Evolutionary conservation across 1,140 invertebrate genomes (phyloP).

Genomic region (Drosophila lini): DNA sequence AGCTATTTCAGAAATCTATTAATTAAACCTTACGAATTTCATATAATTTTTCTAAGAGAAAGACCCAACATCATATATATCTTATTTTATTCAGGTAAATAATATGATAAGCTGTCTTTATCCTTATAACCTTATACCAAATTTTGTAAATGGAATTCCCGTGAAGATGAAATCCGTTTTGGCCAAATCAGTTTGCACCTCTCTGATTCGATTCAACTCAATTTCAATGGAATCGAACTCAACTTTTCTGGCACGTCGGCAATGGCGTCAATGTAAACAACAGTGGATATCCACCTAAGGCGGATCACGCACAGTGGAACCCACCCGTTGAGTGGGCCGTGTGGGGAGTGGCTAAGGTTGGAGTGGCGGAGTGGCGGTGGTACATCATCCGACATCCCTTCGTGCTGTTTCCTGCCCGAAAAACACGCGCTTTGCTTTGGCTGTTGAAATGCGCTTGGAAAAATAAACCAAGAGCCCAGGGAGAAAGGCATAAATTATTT

Average conservation of each 20-base stretch:
- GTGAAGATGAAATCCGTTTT: slow-evolving; percentile 1
- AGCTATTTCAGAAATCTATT: neutral
- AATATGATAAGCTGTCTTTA: neutral
- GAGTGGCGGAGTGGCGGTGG: neutral
- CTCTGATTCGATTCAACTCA: slow-evolving; percentile 23
- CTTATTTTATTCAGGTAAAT: neutral
- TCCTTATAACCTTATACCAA: neutral
- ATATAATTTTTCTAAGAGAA: neutral
- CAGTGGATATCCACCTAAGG: slow-evolving; percentile 37
- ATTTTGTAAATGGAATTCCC: slow-evolving; percentile 2
- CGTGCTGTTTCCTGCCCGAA: slow-evolving; percentile 71
- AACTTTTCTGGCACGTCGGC: slow-evolving; percentile 58
- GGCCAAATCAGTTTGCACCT: slow-evolving; percentile 38
- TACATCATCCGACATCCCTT: slow-evolving; percentile 70
- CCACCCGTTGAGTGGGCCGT: slow-evolving; percentile 56
- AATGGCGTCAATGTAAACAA: slow-evolving; percentile 73
- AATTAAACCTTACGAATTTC: too few species aligned
- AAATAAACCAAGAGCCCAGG: slow-evolving; percentile 78
- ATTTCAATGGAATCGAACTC: slow-evolving; percentile 55
- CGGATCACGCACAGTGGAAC: slow-evolving; percentile 56
- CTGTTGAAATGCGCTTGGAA: slow-evolving; percentile 81
- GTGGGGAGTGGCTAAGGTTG: neutral
- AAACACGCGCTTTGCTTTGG: slow-evolving; percentile 71
- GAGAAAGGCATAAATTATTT: slow-evolving; percentile 81
- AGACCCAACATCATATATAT: neutral